A percentile compares a stretch with the other conserved stretches of the same genome.
phyloP scores from a whole-genome alignment of 2,113 vertebrate genomes.

The Dinomys branickii region DNA sequence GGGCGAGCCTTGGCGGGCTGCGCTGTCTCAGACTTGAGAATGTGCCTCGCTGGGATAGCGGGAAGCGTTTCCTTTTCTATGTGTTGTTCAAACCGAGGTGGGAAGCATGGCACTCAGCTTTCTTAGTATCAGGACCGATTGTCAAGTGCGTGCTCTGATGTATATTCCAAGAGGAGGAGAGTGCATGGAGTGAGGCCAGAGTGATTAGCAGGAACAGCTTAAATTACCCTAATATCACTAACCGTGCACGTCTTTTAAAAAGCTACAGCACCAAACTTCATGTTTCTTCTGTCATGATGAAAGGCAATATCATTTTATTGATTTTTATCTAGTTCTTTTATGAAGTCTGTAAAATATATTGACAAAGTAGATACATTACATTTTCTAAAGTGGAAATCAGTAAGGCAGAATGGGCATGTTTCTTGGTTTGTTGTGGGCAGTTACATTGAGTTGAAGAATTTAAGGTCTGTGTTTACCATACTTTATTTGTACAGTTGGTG shows the following conservation, averaged over 20 bases:
- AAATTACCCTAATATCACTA: not conserved
- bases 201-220: not conserved
- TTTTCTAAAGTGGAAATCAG: slow-evolving; percentile 75
- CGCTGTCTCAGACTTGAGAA: not conserved
- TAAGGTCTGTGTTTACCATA: slow-evolving; percentile 48
- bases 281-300: slow-evolving; percentile 41
- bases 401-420: slow-evolving; percentile 60
- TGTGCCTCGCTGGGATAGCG: not conserved
- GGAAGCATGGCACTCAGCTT: not conserved
- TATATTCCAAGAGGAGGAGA: not conserved
- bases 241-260: not conserved
- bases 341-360: slow-evolving; percentile 47
- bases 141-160: not conserved
- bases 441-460: slow-evolving; percentile 53
- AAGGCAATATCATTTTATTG: slow-evolving; percentile 62
- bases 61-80: not conserved
- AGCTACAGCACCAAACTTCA: not conserved
- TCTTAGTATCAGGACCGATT: not conserved
- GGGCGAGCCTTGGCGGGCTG: not conserved
- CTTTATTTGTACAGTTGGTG: slow-evolving; percentile 56
- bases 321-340: slow-evolving; percentile 71
- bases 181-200: not conserved
- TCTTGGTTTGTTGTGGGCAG: slow-evolving; percentile 57
- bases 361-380: slow-evolving; percentile 38
- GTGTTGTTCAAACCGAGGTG: slow-evolving; percentile 26